These are phyloP conservation scores for Cyrtonyx montezumae DNA, from an alignment of 2,113 vertebrate genomes.

Conservation along the genomic window DNA sequence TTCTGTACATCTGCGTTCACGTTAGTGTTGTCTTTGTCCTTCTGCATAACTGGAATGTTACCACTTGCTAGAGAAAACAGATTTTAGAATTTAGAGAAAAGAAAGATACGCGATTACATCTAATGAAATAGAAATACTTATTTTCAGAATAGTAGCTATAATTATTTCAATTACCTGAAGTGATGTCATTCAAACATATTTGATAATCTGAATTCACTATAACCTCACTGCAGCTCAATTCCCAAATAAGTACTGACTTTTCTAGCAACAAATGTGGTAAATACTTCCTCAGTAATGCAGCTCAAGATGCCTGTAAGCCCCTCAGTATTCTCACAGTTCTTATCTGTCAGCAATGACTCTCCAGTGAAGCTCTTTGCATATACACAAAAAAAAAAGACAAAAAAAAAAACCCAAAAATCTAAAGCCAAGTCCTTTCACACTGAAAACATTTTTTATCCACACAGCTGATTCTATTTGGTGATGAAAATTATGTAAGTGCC, in stretches of 20 bases:
- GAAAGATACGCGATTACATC: not conserved
- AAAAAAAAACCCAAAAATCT: too few species aligned
- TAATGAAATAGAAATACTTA: not conserved
- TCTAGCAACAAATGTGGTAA: not conserved
- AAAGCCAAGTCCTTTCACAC: not conserved
- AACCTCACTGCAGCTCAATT: not conserved
- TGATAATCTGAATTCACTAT: not conserved
- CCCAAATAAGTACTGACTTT: not conserved
- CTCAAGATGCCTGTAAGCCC: not conserved
- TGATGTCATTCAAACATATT: not conserved
- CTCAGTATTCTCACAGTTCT: not conserved
- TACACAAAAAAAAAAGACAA: not conserved
- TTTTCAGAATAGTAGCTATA: not conserved
- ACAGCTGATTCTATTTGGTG: not conserved
- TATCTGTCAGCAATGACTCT: not conserved
- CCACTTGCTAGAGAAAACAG: slow-evolving; percentile 84
- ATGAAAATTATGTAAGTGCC: not conserved
- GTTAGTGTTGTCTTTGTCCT: slow-evolving; percentile 99
- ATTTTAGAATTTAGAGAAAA: slow-evolving; percentile 29
- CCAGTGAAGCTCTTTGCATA: not conserved
- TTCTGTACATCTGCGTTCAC: slow-evolving; percentile 99
- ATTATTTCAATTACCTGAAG: not conserved
- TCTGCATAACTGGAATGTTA: slow-evolving; percentile 94
- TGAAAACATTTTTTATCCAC: not conserved
- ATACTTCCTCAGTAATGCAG: not conserved